Conservation (phyloP, 2,113 vertebrate genomes). For the Trematomus loennbergii region DNA sequence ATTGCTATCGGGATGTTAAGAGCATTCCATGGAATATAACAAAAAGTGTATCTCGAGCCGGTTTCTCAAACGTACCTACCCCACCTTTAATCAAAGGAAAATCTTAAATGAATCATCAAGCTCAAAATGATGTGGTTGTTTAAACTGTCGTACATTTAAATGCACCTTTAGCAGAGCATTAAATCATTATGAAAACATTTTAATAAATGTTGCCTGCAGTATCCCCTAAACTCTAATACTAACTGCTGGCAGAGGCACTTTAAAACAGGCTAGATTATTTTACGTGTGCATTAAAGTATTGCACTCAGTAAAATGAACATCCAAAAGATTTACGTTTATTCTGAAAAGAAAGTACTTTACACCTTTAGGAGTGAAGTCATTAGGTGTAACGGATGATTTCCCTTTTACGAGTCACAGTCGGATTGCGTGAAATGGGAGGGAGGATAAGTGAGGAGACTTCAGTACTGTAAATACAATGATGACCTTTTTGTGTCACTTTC, state of each 20-base stretch:
- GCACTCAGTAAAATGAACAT: not conserved
- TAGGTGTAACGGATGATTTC: not conserved
- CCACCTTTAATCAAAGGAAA: not conserved
- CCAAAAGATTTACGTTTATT: not conserved
- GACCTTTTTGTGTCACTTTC: not conserved
- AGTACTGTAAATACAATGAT: not conserved
- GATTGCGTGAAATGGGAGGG: not conserved
- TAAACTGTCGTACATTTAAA: not conserved
- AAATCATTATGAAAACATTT: conserved; percentile 5
- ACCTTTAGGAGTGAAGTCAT: not conserved
- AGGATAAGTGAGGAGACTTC: not conserved
- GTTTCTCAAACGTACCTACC: too few relatives aligned
- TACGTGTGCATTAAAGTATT: conserved; percentile 1
- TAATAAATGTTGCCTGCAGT: conserved; percentile 6
- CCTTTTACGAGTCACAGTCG: not conserved
- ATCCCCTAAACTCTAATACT: not conserved
- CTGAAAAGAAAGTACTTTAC: not conserved
- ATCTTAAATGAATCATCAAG: not conserved
- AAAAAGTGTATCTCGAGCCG: too few relatives aligned
- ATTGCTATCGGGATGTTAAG: too few relatives aligned
- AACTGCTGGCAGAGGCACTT: not conserved
- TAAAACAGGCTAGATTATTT: not conserved
- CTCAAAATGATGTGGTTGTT: not conserved
- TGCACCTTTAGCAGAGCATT: not conserved
- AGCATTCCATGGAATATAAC: too few relatives aligned